Evolutionary conservation across 2,113 vertebrate genomes (phyloP).

Genomic region (Atractosteus spatula): DNA sequence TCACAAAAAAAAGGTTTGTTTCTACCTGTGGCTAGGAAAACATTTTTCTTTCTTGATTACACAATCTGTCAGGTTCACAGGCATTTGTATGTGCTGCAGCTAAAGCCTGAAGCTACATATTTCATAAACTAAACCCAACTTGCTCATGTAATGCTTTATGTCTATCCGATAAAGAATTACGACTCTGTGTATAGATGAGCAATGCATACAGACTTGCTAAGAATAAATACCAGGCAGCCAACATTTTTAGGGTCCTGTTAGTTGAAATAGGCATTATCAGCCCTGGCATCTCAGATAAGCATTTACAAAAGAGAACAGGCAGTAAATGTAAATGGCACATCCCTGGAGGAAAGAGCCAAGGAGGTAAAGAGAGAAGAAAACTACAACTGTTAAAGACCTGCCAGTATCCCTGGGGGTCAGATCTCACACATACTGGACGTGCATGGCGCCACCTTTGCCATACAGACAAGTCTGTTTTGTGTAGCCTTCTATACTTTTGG

Average conservation of each 20-base stretch:
- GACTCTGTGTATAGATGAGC: background rate
- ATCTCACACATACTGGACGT: constrained; percentile 1
- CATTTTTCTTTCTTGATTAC: too few species aligned
- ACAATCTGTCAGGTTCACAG: too few species aligned
- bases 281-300: background rate
- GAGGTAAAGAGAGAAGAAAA: background rate
- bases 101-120: background rate
- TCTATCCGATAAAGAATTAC: too few species aligned
- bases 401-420: background rate
- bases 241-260: background rate
- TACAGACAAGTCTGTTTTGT: background rate
- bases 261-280: constrained; percentile 7
- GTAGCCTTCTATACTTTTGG: too few species aligned
- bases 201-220: background rate
- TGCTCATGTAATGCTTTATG: background rate
- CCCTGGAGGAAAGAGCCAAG: background rate
- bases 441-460: background rate
- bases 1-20: too few species aligned
- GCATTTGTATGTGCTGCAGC: background rate
- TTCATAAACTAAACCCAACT: background rate
- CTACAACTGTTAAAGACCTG: background rate
- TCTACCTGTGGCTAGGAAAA: too few species aligned
- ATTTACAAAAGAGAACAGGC: background rate
- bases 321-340: background rate
- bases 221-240: background rate